Evolutionary conservation across 2,113 vertebrate genomes (phyloP).

Genomic region (Rhineura floridana): DNA sequence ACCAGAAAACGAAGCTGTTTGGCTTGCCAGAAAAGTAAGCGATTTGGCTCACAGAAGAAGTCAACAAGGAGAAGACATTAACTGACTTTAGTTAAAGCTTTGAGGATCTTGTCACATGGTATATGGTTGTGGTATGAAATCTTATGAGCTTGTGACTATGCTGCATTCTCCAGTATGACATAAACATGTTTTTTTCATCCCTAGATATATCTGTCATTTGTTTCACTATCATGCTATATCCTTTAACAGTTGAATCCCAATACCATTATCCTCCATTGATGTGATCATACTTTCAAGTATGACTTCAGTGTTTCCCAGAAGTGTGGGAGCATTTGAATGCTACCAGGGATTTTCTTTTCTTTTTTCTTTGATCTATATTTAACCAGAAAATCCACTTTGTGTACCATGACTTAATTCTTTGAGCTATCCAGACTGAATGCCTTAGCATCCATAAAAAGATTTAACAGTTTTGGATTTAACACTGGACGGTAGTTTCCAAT

Average conservation of each 20-base stretch:
- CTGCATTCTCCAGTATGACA: not conserved
- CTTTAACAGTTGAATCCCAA: not conserved
- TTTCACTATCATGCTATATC: not conserved
- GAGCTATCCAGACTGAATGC: not conserved
- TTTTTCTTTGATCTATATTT: constrained; percentile 28
- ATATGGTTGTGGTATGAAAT: not conserved
- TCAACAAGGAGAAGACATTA: not conserved
- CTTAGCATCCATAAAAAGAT: constrained; percentile 18
- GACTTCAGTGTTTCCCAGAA: constrained; percentile 22
- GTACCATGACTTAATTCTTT: constrained; percentile 7
- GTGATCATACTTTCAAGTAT: not conserved
- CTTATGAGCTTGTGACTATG: not conserved
- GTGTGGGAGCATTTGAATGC: not conserved
- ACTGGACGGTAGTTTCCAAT: not conserved
- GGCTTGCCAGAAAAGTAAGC: not conserved
- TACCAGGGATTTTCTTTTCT: not conserved
- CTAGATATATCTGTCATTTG: not conserved
- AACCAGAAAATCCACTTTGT: constrained; percentile 29
- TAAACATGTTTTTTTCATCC: not conserved
- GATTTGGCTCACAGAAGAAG: not conserved
- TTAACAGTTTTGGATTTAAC: constrained; percentile 32
- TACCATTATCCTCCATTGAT: not conserved
- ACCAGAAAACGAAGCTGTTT: not conserved
- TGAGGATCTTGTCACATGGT: not conserved
- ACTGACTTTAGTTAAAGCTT: not conserved